These are phyloP conservation scores for Megaceryle alcyon DNA, from an alignment of 2,797 vertebrate species.

Conservation along the genomic window DNA sequence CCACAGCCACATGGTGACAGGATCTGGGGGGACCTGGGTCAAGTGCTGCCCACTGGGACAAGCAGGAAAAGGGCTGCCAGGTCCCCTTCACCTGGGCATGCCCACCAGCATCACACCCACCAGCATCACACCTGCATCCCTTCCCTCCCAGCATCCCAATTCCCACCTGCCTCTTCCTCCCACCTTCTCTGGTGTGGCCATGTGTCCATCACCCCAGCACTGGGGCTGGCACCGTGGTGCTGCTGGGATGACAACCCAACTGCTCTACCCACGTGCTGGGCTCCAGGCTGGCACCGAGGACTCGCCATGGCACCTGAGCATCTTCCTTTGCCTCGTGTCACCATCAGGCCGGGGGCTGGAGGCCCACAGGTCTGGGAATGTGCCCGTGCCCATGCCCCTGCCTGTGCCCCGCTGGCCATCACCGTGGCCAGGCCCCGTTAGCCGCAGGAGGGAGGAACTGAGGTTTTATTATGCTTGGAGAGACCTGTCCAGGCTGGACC, in stretches of 20 bases:
- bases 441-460: too few species aligned
- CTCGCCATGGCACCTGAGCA: slow-evolving; percentile 71
- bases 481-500: background rate
- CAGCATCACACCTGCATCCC: background rate
- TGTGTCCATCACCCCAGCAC: background rate
- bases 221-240: accelerated
- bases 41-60: background rate
- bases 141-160: background rate
- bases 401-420: background rate
- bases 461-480: background rate
- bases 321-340: background rate
- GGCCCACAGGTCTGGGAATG: background rate
- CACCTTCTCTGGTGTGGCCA: accelerated
- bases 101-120: too few species aligned
- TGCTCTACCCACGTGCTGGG: slow-evolving; percentile 17
- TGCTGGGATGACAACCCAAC: accelerated
- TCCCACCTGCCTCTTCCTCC: background rate
- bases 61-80: background rate
- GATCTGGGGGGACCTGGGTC: too few species aligned
- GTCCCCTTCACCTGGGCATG: background rate
- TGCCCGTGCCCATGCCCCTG: accelerated
- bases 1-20: accelerated
- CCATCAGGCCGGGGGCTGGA: background rate
- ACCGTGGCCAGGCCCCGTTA: accelerated
- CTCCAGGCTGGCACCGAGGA: slow-evolving; percentile 72